Percentiles rank a stretch among this genome's conserved stretches.
phyloP scores from a whole-genome alignment of 2,113 vertebrate species.

The Synchiropus splendidus region DNA sequence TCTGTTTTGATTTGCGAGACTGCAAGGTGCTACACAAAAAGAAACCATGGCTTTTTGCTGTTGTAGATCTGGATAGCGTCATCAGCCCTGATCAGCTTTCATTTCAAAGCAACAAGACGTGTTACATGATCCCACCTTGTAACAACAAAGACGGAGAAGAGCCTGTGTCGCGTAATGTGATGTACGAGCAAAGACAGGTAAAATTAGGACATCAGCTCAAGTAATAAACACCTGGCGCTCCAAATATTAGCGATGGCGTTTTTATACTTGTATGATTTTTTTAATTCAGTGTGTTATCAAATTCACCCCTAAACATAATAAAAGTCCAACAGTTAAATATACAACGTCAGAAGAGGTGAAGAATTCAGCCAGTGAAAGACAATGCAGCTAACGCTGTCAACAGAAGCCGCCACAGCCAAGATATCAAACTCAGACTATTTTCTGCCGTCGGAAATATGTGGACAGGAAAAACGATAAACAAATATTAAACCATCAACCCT shows the following conservation, averaged over 20 bases:
- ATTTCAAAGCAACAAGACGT: constrained; percentile 43
- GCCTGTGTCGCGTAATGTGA: constrained; percentile 30
- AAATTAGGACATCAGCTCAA: constrained; percentile 37
- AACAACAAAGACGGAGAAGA: constrained; percentile 14
- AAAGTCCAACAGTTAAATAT: too few relatives aligned
- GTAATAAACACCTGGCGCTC: constrained; percentile 34
- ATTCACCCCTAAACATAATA: too few relatives aligned
- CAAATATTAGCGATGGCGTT: constrained; percentile 43
- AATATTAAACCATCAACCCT: too few relatives aligned
- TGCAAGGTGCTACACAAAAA: constrained; percentile 41
- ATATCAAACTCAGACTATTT: too few relatives aligned
- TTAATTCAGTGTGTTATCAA: constrained; percentile 11
- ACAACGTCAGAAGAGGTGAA: too few relatives aligned
- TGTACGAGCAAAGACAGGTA: constrained; percentile 33
- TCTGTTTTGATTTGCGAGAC: constrained; percentile 54
- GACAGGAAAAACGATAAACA: too few relatives aligned
- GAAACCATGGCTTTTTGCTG: constrained; percentile 39
- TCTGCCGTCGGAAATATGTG: too few relatives aligned
- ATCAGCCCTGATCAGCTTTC: constrained; percentile 48
- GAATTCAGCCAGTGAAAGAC: too few relatives aligned
- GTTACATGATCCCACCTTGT: constrained; percentile 49
- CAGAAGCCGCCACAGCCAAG: too few relatives aligned
- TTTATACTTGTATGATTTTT: constrained; percentile 41
- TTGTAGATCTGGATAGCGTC: constrained; percentile 41
- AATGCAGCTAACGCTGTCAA: too few relatives aligned